phyloP scores from a whole-genome alignment of 2,113 vertebrate genomes.

The Orientallactaga bullata region DNA sequence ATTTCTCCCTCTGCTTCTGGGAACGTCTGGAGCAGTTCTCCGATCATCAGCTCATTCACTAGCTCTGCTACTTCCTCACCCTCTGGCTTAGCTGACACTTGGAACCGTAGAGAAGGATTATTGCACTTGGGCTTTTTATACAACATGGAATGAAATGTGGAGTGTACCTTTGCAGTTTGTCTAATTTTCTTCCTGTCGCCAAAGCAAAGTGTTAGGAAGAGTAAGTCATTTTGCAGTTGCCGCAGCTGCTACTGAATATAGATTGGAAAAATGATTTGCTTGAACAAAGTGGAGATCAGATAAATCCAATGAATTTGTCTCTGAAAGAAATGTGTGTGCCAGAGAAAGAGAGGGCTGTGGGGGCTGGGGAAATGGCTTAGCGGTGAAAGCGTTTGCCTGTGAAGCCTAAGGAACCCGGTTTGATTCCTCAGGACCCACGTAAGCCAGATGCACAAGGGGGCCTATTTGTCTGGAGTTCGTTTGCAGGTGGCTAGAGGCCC shows the following conservation, averaged over 20 bases:
- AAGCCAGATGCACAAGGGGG: no score
- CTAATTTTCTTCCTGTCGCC: conserved; percentile 83
- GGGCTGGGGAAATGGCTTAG: no score
- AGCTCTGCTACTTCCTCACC: background rate
- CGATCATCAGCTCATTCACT: background rate
- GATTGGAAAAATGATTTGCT: conserved; percentile 84
- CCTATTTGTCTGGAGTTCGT: no score
- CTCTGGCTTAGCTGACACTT: conserved; percentile 1
- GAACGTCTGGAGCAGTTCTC: background rate
- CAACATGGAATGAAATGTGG: conserved; percentile 70
- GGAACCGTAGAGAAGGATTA: conserved; percentile 22
- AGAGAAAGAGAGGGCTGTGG: background rate
- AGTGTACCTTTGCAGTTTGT: conserved; percentile 76
- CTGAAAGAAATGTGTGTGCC: conserved; percentile 73
- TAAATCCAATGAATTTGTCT: conserved; percentile 81
- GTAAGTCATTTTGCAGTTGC: conserved; percentile 83
- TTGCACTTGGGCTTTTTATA: conserved; percentile 53
- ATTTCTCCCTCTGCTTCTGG: background rate
- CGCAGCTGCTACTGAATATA: conserved; percentile 79
- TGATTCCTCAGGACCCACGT: no score
- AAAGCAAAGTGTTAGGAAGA: conserved; percentile 79
- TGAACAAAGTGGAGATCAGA: conserved; percentile 82
- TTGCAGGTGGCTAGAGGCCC: no score
- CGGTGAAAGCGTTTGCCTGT: no score
- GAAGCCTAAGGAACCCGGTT: no score